A percentile compares a stretch with the other conserved stretches of the same genome.
These are phyloP conservation scores for Ceratitis capitata DNA, from an alignment of 1,140 invertebrate species.

Conservation along the genomic window DNA sequence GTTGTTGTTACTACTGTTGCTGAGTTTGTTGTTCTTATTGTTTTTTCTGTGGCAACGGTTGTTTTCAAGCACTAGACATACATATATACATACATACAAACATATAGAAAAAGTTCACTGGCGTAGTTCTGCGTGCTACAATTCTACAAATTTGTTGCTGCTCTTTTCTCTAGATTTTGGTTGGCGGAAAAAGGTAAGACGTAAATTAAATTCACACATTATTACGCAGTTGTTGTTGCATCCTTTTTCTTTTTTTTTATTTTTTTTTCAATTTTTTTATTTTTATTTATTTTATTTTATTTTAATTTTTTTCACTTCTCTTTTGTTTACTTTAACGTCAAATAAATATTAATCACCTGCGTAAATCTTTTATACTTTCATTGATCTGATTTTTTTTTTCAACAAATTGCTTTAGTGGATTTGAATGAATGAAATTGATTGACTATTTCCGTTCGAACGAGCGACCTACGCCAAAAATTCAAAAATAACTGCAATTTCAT, in stretches of 20 bases:
- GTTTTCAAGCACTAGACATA: no score
- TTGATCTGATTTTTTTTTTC: background rate
- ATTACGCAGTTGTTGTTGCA: background rate
- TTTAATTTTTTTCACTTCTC: background rate
- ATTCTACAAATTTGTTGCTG: no score
- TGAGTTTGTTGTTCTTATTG: background rate
- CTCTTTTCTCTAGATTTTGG: no score
- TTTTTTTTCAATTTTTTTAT: background rate
- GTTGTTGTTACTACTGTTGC: background rate
- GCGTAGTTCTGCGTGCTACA: no score
- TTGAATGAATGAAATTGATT: constrained; percentile 10
- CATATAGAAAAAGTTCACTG: no score
- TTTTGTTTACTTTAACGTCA: background rate
- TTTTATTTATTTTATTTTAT: background rate
- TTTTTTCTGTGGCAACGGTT: no score
- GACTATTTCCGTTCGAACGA: background rate
- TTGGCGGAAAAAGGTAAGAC: background rate
- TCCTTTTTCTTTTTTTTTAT: background rate
- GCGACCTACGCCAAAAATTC: background rate
- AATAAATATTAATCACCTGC: constrained; percentile 23
- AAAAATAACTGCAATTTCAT: no score
- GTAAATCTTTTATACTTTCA: background rate
- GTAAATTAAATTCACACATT: background rate
- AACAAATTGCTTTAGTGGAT: background rate
- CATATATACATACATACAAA: no score